Conservation (phyloP, 2,888 invertebrate species). For the Sympetrum striolatum region DNA sequence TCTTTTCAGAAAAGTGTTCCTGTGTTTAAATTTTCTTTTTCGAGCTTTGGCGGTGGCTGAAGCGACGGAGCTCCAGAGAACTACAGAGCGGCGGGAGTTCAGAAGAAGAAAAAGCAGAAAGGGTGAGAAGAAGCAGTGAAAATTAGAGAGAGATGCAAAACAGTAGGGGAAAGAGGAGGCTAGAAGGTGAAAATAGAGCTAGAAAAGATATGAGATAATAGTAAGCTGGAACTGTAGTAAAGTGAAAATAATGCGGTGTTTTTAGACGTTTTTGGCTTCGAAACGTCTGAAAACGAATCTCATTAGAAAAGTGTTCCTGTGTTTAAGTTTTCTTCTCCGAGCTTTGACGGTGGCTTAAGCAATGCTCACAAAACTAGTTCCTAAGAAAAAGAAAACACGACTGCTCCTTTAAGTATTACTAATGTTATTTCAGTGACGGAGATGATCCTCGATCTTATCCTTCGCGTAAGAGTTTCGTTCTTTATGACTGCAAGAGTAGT, state of each 20-base stretch:
- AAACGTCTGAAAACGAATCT: neutral
- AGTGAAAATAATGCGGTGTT: neutral
- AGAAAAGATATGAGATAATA: neutral
- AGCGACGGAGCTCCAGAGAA: neutral
- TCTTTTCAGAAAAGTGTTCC: slow-evolving; percentile 27
- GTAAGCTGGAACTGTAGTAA: neutral
- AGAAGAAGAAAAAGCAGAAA: too few species aligned
- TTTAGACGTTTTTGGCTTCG: too few species aligned
- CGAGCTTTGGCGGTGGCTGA: neutral
- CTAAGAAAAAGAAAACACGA: neutral
- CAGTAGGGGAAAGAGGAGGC: too few species aligned
- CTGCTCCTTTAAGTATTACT: neutral
- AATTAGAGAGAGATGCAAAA: too few species aligned
- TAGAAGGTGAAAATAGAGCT: too few species aligned
- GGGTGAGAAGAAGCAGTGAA: too few species aligned
- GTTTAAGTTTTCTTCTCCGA: neutral
- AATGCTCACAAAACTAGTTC: slow-evolving; percentile 12
- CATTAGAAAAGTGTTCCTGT: slow-evolving; percentile 28
- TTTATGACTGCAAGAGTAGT: neutral
- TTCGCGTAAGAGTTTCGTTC: neutral
- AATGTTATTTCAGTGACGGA: neutral
- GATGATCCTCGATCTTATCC: neutral
- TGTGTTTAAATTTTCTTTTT: neutral
- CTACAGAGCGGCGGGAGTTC: too few species aligned
- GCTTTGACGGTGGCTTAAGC: neutral